These are phyloP conservation scores for Neria commutata DNA, from an alignment of 2,888 invertebrate species.

Conservation along the genomic window DNA sequence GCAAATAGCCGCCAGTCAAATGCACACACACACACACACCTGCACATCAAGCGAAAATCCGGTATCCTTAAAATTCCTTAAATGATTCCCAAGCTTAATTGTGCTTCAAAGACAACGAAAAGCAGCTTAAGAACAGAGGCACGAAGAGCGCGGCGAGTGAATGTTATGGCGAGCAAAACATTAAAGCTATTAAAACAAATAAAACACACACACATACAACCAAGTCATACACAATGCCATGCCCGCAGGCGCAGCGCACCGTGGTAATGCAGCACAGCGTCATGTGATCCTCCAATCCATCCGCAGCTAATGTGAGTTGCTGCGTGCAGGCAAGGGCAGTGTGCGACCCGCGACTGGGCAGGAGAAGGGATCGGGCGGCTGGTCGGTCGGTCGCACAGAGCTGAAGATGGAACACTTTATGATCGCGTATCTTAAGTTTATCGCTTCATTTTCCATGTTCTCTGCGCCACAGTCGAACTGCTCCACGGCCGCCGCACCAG, in stretches of 20 bases:
- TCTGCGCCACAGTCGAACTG: no score
- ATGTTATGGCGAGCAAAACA: slow-evolving; percentile 7
- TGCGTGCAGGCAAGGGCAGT: no score
- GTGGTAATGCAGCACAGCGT: slow-evolving; percentile 19
- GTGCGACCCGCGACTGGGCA: no score
- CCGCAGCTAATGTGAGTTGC: no score
- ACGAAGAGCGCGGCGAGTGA: neutral
- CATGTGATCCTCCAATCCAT: no score
- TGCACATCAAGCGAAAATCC: neutral
- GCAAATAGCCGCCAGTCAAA: neutral
- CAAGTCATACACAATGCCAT: neutral
- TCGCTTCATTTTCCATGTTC: slow-evolving; percentile 58
- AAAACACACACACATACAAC: slow-evolving; percentile 20
- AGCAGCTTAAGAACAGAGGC: neutral
- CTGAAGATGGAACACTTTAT: slow-evolving; percentile 38
- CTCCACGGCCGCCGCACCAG: no score
- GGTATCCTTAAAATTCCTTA: slow-evolving; percentile 8
- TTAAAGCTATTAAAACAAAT: slow-evolving; percentile 26
- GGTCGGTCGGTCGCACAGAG: slow-evolving; percentile 1
- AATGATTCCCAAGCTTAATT: slow-evolving; percentile 18
- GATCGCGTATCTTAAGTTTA: slow-evolving; percentile 56
- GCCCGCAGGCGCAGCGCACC: slow-evolving; percentile 3
- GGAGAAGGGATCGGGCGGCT: neutral
- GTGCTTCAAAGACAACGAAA: slow-evolving; percentile 3
- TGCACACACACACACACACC: neutral